phyloP scores from a whole-genome alignment of 23 tunicate genomes.

The Pegea sp. region DNA sequence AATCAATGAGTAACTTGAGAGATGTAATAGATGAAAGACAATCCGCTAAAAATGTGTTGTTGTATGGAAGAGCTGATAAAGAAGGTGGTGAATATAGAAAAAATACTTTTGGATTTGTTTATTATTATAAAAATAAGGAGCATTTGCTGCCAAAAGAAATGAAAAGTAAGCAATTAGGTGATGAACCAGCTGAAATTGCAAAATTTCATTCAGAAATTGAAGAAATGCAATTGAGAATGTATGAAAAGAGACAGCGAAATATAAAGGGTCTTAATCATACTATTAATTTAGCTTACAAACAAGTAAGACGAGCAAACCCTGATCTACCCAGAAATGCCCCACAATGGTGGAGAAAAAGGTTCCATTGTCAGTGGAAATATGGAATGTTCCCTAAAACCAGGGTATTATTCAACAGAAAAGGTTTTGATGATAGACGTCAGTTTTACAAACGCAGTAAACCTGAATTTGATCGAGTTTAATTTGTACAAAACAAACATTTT shows the following conservation, averaged over 20 bases:
- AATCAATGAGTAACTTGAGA: constrained; percentile 86
- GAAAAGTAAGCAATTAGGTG: constrained; percentile 15
- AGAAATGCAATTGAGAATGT: constrained; percentile 62
- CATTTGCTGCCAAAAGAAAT: constrained; percentile 57
- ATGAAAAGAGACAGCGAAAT: constrained; percentile 30
- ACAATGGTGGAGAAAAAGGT: constrained; percentile 36
- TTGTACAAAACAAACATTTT: no score
- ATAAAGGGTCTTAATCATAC: constrained; percentile 2
- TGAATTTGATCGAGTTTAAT: no score
- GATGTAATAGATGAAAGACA: constrained; percentile 81
- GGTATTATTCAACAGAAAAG: constrained; percentile 2
- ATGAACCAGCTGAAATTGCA: constrained; percentile 69
- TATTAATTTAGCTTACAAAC: constrained; percentile 14
- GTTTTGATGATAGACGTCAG: not conserved
- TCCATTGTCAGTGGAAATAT: constrained; percentile 30
- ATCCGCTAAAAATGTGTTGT: constrained; percentile 41
- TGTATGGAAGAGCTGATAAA: constrained; percentile 31
- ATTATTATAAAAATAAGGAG: constrained; percentile 40
- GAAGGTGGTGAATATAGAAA: constrained; percentile 63
- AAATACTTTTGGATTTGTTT: constrained; percentile 21
- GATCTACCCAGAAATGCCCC: constrained; percentile 40
- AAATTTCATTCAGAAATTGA: constrained; percentile 10
- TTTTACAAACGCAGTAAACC: no score
- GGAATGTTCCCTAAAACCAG: constrained; percentile 48
- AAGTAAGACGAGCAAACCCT: constrained; percentile 34